Evolutionary conservation across 2,797 vertebrate species (phyloP).

Genomic region (Enteromius thamalakanensis): DNA sequence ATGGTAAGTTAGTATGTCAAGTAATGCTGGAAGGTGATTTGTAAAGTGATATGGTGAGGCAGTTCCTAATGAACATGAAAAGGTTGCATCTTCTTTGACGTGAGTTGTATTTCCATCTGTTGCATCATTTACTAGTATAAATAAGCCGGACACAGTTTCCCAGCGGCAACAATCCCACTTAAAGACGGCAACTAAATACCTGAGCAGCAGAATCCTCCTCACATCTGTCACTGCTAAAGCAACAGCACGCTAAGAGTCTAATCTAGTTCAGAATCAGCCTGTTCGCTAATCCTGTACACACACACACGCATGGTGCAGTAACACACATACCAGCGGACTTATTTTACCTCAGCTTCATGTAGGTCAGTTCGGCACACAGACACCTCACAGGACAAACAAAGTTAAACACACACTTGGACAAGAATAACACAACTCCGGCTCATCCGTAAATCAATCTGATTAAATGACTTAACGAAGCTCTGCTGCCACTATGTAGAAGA

Average conservation of each 20-base stretch:
- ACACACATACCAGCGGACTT: constrained; percentile 27
- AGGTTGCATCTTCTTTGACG: not conserved
- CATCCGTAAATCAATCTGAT: constrained; percentile 38
- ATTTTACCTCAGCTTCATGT: constrained; percentile 13
- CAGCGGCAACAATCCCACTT: constrained; percentile 61
- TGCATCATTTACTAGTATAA: constrained; percentile 36
- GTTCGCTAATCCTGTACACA: constrained; percentile 70
- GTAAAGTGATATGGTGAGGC: not conserved
- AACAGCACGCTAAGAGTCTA: constrained; percentile 73
- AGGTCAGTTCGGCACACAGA: constrained; percentile 42
- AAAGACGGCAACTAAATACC: constrained; percentile 73
- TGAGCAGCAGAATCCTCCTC: constrained; percentile 70
- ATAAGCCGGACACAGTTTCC: constrained; percentile 14
- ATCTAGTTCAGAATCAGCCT: constrained; percentile 66
- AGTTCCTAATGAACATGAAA: not conserved
- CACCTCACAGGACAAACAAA: constrained; percentile 37
- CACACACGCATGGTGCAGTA: constrained; percentile 12
- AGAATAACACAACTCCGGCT: constrained; percentile 32
- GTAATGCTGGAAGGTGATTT: not conserved
- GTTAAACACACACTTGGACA: constrained; percentile 49
- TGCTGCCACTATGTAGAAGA: not conserved
- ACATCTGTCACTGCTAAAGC: constrained; percentile 71
- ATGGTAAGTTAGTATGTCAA: not conserved
- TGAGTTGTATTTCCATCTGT: constrained; percentile 21
- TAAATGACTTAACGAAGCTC: constrained; percentile 9